phyloP scores from a whole-genome alignment of 2,888 invertebrate species.

The Perizoma affinitatum region DNA sequence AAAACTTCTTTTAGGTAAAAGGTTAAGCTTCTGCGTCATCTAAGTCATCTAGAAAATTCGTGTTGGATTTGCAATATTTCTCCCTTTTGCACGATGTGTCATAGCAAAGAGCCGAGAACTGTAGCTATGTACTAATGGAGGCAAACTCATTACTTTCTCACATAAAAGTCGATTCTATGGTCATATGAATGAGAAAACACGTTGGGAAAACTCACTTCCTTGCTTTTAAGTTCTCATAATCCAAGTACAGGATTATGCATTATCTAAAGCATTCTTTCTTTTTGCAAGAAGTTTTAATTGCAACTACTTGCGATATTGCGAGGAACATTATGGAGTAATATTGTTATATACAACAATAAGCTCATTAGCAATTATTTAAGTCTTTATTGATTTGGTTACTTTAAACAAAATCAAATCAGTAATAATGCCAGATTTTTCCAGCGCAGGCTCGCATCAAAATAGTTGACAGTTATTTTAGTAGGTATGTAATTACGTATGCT shows the following conservation, averaged over 20 bases:
- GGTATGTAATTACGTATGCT: slow-evolving; percentile 26
- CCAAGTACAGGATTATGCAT: slow-evolving; percentile 19
- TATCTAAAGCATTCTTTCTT: slow-evolving; percentile 20
- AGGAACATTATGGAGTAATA: neutral
- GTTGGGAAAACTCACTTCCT: slow-evolving; percentile 18
- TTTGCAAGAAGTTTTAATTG: slow-evolving; percentile 14
- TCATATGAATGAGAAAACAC: slow-evolving; percentile 21
- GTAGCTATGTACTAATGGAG: slow-evolving; percentile 2
- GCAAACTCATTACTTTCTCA: slow-evolving; percentile 17
- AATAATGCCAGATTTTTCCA: neutral
- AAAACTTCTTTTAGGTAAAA: too few species aligned
- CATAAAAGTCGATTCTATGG: slow-evolving; percentile 8
- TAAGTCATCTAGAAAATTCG: too few species aligned
- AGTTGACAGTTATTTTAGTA: slow-evolving; percentile 23
- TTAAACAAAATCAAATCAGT: too few species aligned
- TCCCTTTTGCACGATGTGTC: neutral
- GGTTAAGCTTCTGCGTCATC: too few species aligned
- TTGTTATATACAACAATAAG: too few species aligned
- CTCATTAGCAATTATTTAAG: neutral
- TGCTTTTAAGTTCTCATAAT: slow-evolving; percentile 26
- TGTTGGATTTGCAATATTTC: too few species aligned
- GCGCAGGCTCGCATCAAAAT: slow-evolving; percentile 20
- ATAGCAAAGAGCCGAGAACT: neutral
- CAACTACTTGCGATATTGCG: neutral
- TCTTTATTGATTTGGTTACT: neutral